These are phyloP conservation scores for Hystrix brachyura DNA, from an alignment of 2,113 vertebrate genomes.

Conservation along the genomic window DNA sequence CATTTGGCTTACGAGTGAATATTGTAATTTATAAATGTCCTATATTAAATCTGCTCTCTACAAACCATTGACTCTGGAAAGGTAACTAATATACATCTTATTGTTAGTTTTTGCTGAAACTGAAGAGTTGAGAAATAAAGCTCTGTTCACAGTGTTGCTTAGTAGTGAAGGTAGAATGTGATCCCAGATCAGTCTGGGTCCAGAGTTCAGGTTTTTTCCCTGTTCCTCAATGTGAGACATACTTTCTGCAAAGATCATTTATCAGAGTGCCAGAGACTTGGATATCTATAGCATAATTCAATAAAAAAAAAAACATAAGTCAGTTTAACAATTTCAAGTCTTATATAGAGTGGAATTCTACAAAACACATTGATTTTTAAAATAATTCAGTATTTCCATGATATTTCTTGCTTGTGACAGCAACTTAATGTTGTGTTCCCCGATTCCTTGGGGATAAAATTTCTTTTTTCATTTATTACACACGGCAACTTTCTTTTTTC, in stretches of 20 bases:
- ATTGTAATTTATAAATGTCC: no score
- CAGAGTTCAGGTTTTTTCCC: neutral
- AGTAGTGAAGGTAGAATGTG: neutral
- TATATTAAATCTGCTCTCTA: no score
- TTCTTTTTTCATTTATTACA: neutral
- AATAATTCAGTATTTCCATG: neutral
- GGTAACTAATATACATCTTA: neutral
- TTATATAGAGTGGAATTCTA: neutral
- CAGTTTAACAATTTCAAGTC: neutral
- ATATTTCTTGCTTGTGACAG: neutral
- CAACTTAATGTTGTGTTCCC: neutral
- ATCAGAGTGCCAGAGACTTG: neutral
- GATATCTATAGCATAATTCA: neutral
- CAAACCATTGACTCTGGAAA: no score
- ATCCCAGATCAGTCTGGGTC: neutral
- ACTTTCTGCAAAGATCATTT: neutral
- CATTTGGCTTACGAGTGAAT: no score
- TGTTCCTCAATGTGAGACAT: neutral
- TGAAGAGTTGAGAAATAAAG: constrained; percentile 16
- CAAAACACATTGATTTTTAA: neutral
- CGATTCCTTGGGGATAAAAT: neutral
- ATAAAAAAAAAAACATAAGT: neutral
- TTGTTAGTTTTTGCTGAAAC: neutral
- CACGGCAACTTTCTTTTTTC: neutral
- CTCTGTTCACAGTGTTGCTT: neutral